Evolutionary conservation across 2,888 invertebrate genomes (phyloP).

Genomic region (Pachycephus smyrnensis): DNA sequence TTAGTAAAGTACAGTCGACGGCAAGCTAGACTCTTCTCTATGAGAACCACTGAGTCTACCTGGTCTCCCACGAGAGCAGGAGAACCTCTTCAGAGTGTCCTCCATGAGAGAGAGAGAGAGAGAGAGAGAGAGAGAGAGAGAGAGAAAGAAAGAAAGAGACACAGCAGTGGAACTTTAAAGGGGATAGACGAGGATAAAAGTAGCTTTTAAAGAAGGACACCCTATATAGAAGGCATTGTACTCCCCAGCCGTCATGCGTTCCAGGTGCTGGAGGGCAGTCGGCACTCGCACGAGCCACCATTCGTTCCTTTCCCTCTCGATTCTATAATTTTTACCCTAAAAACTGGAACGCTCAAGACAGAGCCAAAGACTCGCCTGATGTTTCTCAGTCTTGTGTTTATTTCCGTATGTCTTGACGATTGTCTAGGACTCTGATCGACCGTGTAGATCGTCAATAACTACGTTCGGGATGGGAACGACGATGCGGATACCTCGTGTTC

Average conservation of each 20-base stretch:
- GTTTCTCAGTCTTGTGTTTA: not conserved
- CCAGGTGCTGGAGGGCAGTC: constrained; percentile 51
- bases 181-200: not conserved
- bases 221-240: constrained; percentile 52
- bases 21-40: constrained; percentile 3
- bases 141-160: constrained; percentile 25
- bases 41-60: constrained; percentile 31
- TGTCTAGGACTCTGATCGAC: not conserved
- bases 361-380: not conserved
- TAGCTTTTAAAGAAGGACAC: constrained; percentile 46
- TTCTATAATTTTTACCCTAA: not conserved
- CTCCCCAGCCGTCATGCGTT: constrained; percentile 47
- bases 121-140: constrained; percentile 28
- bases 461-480: not conserved
- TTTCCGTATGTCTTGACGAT: not conserved
- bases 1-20: not conserved
- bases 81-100: constrained; percentile 13
- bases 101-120: constrained; percentile 28
- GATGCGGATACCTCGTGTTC: not conserved
- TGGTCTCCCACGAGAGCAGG: constrained; percentile 11
- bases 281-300: constrained; percentile 38
- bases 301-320: constrained; percentile 24
- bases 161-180: not conserved
- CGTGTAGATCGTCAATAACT: not conserved
- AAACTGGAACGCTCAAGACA: not conserved